A percentile compares a stretch with the other conserved stretches of the same genome.
Conservation (phyloP, 2,113 vertebrate species). For the Athene noctua region DNA sequence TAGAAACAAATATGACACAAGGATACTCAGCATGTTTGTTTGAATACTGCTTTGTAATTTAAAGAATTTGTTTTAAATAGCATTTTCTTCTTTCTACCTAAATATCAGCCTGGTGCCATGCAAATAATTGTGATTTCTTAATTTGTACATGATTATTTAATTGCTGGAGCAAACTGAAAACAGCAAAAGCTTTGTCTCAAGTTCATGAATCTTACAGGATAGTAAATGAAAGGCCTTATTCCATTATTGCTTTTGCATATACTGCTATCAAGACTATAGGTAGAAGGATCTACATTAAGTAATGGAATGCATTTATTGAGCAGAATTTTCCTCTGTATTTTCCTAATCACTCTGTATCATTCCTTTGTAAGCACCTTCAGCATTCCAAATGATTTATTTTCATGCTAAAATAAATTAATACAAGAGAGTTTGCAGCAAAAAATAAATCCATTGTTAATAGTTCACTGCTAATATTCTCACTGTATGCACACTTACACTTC, state of each 20-base stretch:
- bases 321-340: neutral
- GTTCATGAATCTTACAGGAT: conserved; percentile 6
- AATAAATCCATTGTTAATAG: neutral
- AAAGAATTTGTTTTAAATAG: neutral
- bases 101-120: neutral
- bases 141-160: conserved; percentile 42
- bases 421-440: neutral
- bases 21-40: neutral
- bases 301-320: neutral
- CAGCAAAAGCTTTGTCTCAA: conserved; percentile 4
- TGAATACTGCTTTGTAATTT: neutral
- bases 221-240: conserved; percentile 8
- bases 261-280: neutral
- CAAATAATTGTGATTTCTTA: conserved; percentile 27
- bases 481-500: neutral
- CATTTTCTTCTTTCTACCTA: neutral
- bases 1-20: neutral
- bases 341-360: neutral
- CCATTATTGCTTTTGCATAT: neutral
- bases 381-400: neutral
- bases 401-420: neutral
- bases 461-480: neutral
- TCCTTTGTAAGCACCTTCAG: neutral
- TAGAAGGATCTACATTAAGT: neutral
- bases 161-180: conserved; percentile 5